These are phyloP conservation scores for Coregonus clupeaformis DNA, from an alignment of 2,113 vertebrate species.

Conservation along the genomic window DNA sequence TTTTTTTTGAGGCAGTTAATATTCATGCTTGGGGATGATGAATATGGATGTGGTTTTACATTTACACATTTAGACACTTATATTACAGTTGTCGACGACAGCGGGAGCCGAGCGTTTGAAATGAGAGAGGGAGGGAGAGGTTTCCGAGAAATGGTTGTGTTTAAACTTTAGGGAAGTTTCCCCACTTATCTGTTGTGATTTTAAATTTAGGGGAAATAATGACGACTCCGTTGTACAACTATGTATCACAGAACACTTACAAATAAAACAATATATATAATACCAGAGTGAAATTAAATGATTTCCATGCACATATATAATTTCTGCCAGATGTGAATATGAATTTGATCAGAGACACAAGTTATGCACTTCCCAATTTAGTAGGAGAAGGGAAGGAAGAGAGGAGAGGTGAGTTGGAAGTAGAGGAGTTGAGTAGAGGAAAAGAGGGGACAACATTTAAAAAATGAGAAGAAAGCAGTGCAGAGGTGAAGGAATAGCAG, in stretches of 20 bases:
- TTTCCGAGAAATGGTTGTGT: neutral
- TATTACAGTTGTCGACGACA: neutral
- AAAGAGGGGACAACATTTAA: neutral
- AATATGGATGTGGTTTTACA: conserved; percentile 66
- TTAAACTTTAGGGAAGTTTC: neutral
- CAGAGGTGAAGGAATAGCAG: neutral
- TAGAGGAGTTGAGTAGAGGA: neutral
- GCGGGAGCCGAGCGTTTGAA: neutral
- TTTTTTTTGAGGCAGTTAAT: conserved; percentile 62
- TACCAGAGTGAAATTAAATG: neutral
- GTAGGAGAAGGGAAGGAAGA: neutral
- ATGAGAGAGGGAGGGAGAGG: neutral
- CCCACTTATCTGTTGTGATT: neutral
- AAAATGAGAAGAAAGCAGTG: neutral
- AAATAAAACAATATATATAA: neutral
- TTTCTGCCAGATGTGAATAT: neutral
- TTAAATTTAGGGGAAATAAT: neutral
- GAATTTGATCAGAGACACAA: no score
- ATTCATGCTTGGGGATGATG: conserved; percentile 62
- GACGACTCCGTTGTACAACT: no score
- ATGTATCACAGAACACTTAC: no score
- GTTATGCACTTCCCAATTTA: neutral
- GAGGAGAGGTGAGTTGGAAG: neutral
- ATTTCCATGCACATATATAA: neutral
- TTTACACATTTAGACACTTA: conserved; percentile 47